Evolutionary conservation across 2,797 vertebrate genomes (phyloP).

Genomic region (Potorous gilbertii): DNA sequence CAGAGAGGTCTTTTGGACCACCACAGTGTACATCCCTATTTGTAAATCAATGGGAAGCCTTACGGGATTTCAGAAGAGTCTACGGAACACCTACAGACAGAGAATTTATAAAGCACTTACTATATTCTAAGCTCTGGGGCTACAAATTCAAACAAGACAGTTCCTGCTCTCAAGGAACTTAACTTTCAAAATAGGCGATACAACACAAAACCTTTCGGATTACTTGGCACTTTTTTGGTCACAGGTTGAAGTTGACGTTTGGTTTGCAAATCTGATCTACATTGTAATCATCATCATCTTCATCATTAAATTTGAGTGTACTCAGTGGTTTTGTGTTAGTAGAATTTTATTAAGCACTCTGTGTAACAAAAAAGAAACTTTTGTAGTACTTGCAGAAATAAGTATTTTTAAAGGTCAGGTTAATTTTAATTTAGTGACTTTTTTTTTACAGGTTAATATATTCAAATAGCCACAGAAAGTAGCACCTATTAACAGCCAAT

Average conservation of each 20-base stretch:
- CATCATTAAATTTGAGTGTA: background rate
- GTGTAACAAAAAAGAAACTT: conserved; percentile 56
- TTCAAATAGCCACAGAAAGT: conserved; percentile 6
- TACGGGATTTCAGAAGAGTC: background rate
- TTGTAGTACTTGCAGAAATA: conserved; percentile 45
- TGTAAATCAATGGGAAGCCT: background rate
- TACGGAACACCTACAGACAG: background rate
- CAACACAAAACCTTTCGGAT: background rate
- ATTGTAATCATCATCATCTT: background rate
- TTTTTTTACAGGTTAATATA: conserved; percentile 57
- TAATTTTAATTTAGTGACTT: conserved; percentile 60
- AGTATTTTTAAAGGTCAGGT: conserved; percentile 62
- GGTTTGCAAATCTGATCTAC: background rate
- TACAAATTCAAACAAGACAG: background rate
- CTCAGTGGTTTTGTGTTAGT: background rate
- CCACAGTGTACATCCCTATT: background rate
- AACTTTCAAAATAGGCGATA: background rate
- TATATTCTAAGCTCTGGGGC: background rate
- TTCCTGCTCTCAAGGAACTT: background rate
- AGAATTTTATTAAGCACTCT: conserved; percentile 25
- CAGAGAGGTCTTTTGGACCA: background rate
- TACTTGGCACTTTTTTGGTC: background rate
- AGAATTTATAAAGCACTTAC: background rate
- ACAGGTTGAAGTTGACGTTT: background rate
- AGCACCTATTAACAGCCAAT: background rate